Evolutionary conservation across 1,140 invertebrate genomes (phyloP).

Genomic region (Hesperophylax magnus): DNA sequence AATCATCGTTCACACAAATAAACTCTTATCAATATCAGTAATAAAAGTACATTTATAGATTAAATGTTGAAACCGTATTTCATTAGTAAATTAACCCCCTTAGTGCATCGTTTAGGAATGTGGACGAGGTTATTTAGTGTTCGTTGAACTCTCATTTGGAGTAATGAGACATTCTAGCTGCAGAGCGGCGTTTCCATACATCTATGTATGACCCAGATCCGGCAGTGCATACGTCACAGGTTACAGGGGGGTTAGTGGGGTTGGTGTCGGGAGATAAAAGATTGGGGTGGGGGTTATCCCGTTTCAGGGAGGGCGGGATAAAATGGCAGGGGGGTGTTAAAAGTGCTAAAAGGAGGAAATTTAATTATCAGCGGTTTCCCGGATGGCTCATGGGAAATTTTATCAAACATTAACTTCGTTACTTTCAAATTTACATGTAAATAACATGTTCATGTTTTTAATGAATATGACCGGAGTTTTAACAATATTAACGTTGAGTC

Average conservation of each 20-base stretch:
- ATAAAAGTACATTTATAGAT: too few species aligned
- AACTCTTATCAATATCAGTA: too few species aligned
- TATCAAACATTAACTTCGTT: background rate
- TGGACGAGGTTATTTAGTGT: too few species aligned
- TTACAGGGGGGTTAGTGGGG: background rate
- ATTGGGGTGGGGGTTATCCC: background rate
- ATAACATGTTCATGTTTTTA: constrained; percentile 1
- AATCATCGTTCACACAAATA: too few species aligned
- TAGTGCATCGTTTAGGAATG: too few species aligned
- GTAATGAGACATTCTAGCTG: constrained; percentile 10
- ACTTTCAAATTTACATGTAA: constrained; percentile 35
- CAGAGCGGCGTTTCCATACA: background rate
- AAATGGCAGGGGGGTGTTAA: background rate
- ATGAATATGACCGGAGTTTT: too few species aligned
- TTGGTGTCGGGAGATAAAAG: too few species aligned
- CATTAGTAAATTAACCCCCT: too few species aligned
- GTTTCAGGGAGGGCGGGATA: background rate
- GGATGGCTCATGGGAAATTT: background rate
- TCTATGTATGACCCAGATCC: constrained; percentile 17
- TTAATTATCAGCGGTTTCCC: constrained; percentile 26
- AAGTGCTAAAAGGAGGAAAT: constrained; percentile 31
- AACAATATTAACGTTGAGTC: background rate
- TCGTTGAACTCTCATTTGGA: background rate
- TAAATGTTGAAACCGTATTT: too few species aligned
- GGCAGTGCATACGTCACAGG: constrained; percentile 27